Evolutionary conservation across 2,797 vertebrate genomes (phyloP), one percentile per base, ranked within the genome.

Genomic region (Gambelia wislizenii): DNA sequence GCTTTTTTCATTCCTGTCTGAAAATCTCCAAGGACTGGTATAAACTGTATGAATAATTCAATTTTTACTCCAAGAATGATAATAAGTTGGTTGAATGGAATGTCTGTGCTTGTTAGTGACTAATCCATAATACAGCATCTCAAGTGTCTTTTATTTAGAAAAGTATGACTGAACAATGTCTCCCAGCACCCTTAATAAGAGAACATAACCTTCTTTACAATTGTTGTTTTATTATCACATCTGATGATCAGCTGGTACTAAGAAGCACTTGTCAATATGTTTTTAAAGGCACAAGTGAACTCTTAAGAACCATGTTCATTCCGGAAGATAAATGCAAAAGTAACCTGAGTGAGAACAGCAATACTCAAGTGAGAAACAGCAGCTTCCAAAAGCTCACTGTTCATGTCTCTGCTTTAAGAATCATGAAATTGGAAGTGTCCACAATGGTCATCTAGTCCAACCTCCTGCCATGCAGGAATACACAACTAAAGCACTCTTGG

Each of bases 51-150:
- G 83, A 89, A 27, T 16, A 8, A 42, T 78, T 79, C 5, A 80
- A 9, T 44, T 90, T 92, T 93, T 89, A 86, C 27, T 39, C 77
- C 78, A 61, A 54, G 3, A 84, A 22, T 70, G 67, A 39, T 39
- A 49, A 22, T 52, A 72, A 70, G 4, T 47, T 89, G 39, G 13
- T 70, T 85, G 33, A 30, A 14, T 42, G 44, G 44, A 64, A 42
- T 7, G 54, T 4, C 12, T 76, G 33, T 80, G 82, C 72, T 72
- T 61, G 87, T 9, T 47, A 84, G 52, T 30, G 69, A 93, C 36
- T 2, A 75, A 12, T 39, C 22, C 49, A 90, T 1, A 13, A 44
- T 33, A 30, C 13, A 9, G 44, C 81, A 64, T 30, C 47, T 91
- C 85, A 83, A n/a, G 6, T 6, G 0, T 9, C 64, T 30, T 36